Base-by-base conservation (phyloP, 2,888 invertebrate genomes). In the Metacarcinus magister region DNA sequence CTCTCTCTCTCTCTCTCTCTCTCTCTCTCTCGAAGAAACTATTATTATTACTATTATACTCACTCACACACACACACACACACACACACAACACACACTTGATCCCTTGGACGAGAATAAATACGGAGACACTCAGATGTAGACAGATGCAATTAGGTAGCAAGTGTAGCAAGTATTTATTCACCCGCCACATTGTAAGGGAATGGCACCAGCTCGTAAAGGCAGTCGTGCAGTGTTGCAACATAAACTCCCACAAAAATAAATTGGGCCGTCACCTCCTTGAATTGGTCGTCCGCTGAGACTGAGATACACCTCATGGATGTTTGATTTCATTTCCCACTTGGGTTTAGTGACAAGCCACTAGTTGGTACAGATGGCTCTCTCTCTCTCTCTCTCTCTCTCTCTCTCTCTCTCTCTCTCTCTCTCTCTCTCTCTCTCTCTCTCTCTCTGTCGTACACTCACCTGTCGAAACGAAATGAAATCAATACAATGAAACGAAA, bases 341-440 rank as follows among this genome's bases (percentile, higher is more conserved):
- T 67, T 67, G n/a, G 67, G 67, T 19, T 67, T 67, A 23, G 67
- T 16, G 67, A 67, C 67, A 67, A 67, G 67, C 67, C 67, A 67
- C 67, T 67, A 10, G 67, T 67, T 67, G 67, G 16, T 67, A 67
- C 67, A 23, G 19, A 67, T 23, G 23, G 8, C n/a, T 60, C 60
- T 60, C 60, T 60, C 60, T 60, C 60, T 60, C 60, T 60, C 60
- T 60, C 60, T 60, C 60, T 23, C n/a, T 67, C 67, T 67, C 67
- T 67, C 32, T 82, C 32, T 82, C 82, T 54, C 67, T 67, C n/a
- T 67, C 67, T 67, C 67, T 67, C 67, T 67, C 67, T 67, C 67
- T 67, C 67, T 67, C 67, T 67, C 67, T 67, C 67, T 60, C 60
- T 60, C 28, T 75, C 75, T 75, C 75, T 75, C 75, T 75, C 75